These are phyloP conservation scores for Mola mola DNA, from an alignment of 2,113 vertebrate genomes.

Conservation along the genomic window DNA sequence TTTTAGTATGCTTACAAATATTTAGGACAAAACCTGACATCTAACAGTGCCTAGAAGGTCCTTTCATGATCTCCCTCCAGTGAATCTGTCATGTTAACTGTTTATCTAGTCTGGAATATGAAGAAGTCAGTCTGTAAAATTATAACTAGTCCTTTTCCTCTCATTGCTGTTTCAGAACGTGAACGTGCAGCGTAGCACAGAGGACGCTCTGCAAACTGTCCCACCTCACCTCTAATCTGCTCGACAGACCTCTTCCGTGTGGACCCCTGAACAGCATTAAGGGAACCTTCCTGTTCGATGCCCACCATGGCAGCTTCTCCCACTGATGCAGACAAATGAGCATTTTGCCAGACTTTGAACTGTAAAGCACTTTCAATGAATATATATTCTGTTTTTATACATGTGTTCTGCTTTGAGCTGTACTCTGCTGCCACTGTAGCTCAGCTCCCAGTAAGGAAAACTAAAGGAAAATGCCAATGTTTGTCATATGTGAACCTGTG, in stretches of 20 bases:
- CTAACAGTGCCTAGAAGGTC: too few species aligned
- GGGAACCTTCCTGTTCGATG: neutral
- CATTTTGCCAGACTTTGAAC: conserved; percentile 21
- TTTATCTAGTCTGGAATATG: too few species aligned
- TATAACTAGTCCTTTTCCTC: conserved; percentile 9
- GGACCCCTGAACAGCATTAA: conserved; percentile 13
- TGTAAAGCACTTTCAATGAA: conserved; percentile 55
- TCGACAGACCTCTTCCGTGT: neutral
- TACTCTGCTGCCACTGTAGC: conserved; percentile 13
- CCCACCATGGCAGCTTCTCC: neutral
- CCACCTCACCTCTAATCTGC: conserved; percentile 85
- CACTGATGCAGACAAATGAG: neutral
- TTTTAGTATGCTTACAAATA: too few species aligned
- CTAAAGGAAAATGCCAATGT: conserved; percentile 31
- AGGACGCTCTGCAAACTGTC: conserved; percentile 88
- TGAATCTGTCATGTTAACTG: too few species aligned
- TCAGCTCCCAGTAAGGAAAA: conserved; percentile 5
- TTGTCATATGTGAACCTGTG: conserved; percentile 28
- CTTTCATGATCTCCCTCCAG: too few species aligned
- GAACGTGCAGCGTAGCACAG: conserved; percentile 83
- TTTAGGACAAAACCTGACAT: too few species aligned
- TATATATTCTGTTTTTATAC: conserved; percentile 37
- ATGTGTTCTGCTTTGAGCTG: conserved; percentile 21
- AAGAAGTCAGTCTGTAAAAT: too few species aligned
- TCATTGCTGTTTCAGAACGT: conserved; percentile 83